Evolutionary conservation across 2,113 vertebrate species (phyloP), one percentile per base, ranked within the genome.

Genomic region (Hypocryptadius cinnamomeus): DNA sequence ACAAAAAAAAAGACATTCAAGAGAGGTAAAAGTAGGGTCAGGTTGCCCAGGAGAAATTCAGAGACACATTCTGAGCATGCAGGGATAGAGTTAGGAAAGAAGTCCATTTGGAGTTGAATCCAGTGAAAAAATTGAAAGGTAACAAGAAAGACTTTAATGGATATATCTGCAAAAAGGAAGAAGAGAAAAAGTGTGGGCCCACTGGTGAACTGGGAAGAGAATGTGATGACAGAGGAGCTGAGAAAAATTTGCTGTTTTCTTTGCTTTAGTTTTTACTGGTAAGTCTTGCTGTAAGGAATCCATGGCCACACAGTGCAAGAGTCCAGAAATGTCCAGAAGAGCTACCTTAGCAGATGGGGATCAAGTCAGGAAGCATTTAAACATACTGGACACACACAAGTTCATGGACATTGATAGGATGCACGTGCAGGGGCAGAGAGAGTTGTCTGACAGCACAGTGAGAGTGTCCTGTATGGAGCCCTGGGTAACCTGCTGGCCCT

Each of bases 371-470:
- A 57, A 85, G 7, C 11, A 28, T 59, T 78, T 85, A 68, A 53
- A 39, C 11, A 22, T 31, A 31, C 4, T 63, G 16, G 28, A 53
- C 15, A n/a, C 24, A 39, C 16, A 27, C 12, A 39, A 3, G 4
- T 74, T 44, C 44, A 18, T 31, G 10, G 19, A 17, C 20, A 17
- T 11, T 73, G n/a, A 25, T 17, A 15, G 14, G 66, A 30, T 47
- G 39, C 30, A 51, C 1, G 0, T 8, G 8, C 27, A 44, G 54
- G 8, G 31, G 19, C 44, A 22, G 39, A 70, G 13, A 18, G 22
- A 24, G 6, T 1, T 48, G 31, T 27, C 19, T 60, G 20, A 60
- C 14, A 27, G 30, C 11, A 3, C 2, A 8, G 44, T 2, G 4
- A 84, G 39, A 28, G 39, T 53, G 45, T 35, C 5, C 5, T 37